Evolutionary conservation across 1,140 invertebrate genomes (phyloP).

Genomic region (Hypothenemus hampei): DNA sequence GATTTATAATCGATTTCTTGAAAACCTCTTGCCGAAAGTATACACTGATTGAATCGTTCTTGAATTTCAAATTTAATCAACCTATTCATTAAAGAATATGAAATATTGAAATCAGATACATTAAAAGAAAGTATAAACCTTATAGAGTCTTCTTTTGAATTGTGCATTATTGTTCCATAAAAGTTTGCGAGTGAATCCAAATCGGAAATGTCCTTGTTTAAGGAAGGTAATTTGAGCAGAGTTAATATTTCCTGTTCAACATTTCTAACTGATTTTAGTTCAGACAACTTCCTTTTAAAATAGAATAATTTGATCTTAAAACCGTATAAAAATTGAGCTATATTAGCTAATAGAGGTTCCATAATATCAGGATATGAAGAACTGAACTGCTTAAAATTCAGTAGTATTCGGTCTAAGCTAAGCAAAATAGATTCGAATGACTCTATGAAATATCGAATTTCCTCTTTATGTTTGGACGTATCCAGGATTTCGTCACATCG

Average conservation of each 20-base stretch:
- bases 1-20: slow-evolving; percentile 41
- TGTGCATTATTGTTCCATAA: slow-evolving; percentile 36
- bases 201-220: slow-evolving; percentile 44
- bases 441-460: slow-evolving; percentile 14
- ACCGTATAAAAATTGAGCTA: slow-evolving; percentile 58
- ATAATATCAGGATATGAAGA: slow-evolving; percentile 63
- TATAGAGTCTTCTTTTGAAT: slow-evolving; percentile 38
- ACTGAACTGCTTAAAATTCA: slow-evolving; percentile 53
- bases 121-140: slow-evolving; percentile 30
- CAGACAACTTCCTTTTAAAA: slow-evolving; percentile 27
- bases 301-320: slow-evolving; percentile 49
- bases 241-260: slow-evolving; percentile 38
- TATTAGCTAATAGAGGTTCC: slow-evolving; percentile 54
- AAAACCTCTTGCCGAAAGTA: slow-evolving; percentile 45
- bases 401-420: slow-evolving; percentile 39
- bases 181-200: slow-evolving; percentile 46
- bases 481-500: slow-evolving; percentile 4
- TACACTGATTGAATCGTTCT: slow-evolving; percentile 57
- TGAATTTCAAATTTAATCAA: slow-evolving; percentile 61
- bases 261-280: slow-evolving; percentile 22
- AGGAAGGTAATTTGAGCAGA: slow-evolving; percentile 49
- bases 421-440: slow-evolving; percentile 24
- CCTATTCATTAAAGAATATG: slow-evolving; percentile 45
- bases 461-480: not conserved
- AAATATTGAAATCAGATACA: not conserved